Percentiles rank a stretch among this genome's conserved stretches.
Evolutionary conservation across 92 coral and sea anemone species (phyloP).

Genomic region (Metridium senile): DNA sequence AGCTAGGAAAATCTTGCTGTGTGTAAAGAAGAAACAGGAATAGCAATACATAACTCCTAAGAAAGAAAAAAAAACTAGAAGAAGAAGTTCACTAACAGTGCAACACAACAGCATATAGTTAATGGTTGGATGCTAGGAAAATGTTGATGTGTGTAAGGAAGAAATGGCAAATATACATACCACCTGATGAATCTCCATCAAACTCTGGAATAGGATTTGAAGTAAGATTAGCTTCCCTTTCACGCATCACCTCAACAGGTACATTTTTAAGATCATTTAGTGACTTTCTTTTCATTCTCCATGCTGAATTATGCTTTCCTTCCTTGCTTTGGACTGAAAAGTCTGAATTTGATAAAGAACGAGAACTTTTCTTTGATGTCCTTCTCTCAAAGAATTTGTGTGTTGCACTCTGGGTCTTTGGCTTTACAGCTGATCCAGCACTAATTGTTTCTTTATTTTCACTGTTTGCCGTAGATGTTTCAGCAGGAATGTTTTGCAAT

Average conservation of each 20-base stretch:
- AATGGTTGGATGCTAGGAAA: too few relatives aligned
- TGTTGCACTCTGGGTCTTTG: conserved; percentile 43
- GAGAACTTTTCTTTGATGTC: conserved; percentile 6
- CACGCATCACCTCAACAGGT: conserved; percentile 43
- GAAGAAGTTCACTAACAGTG: too few relatives aligned
- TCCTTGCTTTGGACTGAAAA: neutral
- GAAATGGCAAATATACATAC: too few relatives aligned
- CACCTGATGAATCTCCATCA: neutral
- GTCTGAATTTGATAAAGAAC: conserved; percentile 3
- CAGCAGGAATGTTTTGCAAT: neutral
- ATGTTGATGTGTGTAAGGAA: too few relatives aligned
- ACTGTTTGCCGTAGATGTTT: neutral
- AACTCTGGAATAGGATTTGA: neutral
- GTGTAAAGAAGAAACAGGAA: too few relatives aligned
- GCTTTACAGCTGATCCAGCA: conserved; percentile 18
- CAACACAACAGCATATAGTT: too few relatives aligned
- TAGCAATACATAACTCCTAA: too few relatives aligned
- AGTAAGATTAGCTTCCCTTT: conserved; percentile 21
- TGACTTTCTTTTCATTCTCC: conserved; percentile 9
- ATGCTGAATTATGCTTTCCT: conserved; percentile 2
- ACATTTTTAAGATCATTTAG: conserved; percentile 20
- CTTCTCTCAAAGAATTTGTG: conserved; percentile 42
- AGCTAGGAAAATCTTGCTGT: too few relatives aligned
- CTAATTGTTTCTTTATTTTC: conserved; percentile 17
- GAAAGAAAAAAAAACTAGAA: neutral